phyloP scores from a whole-genome alignment of 2,797 vertebrate species.

The Oceanodroma leucorhoa region DNA sequence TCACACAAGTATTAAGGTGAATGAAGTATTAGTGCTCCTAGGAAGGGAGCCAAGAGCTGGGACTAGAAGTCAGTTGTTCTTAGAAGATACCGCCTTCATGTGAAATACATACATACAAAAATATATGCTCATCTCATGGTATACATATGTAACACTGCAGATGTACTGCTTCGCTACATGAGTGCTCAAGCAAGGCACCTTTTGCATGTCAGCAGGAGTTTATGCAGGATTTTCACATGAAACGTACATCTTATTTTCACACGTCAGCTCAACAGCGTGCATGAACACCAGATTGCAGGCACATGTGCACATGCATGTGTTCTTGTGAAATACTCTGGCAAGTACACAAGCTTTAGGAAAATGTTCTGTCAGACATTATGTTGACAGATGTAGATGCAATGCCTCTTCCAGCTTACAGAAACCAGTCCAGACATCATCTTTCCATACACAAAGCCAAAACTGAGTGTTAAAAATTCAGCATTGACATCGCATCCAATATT shows the following conservation, averaged over 20 bases:
- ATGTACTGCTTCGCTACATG: not conserved
- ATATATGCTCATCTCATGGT: not conserved
- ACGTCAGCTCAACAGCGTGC: constrained; percentile 7
- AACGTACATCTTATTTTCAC: constrained; percentile 33
- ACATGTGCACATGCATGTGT: constrained; percentile 20
- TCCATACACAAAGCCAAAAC: constrained; percentile 8
- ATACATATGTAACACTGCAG: not conserved
- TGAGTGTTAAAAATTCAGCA: constrained; percentile 27
- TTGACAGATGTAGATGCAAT: constrained; percentile 42
- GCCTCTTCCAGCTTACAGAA: constrained; percentile 27
- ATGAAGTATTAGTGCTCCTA: not conserved
- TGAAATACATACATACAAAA: not conserved
- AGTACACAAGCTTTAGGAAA: constrained; percentile 26
- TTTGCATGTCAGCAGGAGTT: constrained; percentile 20
- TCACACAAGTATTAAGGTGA: not conserved
- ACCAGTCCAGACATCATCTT: constrained; percentile 3
- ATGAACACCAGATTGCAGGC: constrained; percentile 33
- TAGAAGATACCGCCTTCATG: not conserved
- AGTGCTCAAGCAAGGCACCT: constrained; percentile 9
- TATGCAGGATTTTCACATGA: not conserved
- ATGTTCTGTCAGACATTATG: constrained; percentile 55
- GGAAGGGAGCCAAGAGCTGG: not conserved
- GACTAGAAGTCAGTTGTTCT: not conserved
- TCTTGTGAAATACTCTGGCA: constrained; percentile 20
- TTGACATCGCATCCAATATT: constrained; percentile 26